Percentiles rank a stretch among this genome's conserved stretches.
phyloP scores from a whole-genome alignment of 92 coral and sea anemone species.

The Desmophyllum pertusum region DNA sequence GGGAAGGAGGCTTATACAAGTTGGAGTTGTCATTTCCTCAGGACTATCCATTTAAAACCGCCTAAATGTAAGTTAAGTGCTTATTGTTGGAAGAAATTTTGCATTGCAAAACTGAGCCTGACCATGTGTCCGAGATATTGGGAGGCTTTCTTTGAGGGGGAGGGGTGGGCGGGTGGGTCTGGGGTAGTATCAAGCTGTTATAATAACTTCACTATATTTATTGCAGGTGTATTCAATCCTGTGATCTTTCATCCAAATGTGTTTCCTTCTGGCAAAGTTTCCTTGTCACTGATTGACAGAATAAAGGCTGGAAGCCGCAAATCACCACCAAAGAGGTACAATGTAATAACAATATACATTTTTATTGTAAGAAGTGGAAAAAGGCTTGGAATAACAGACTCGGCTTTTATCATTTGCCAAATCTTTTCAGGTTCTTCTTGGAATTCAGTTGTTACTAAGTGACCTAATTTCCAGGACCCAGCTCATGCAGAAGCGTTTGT shows the following conservation, averaged over 20 bases:
- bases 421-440: constrained; percentile 76
- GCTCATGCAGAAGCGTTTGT: constrained; percentile 98
- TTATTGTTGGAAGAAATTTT: too few species aligned
- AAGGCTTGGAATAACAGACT: too few species aligned
- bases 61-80: constrained; percentile 85
- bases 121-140: too few species aligned
- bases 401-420: not conserved
- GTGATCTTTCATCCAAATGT: constrained; percentile 94
- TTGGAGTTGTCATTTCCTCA: constrained; percentile 76
- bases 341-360: constrained; percentile 19
- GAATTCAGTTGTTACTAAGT: constrained; percentile 83
- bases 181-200: too few species aligned
- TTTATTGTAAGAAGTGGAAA: too few species aligned
- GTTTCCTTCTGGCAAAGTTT: constrained; percentile 94
- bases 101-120: too few species aligned
- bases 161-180: too few species aligned
- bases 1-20: constrained; percentile 96
- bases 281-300: constrained; percentile 86
- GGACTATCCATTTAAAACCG: constrained; percentile 91
- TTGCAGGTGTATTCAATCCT: constrained; percentile 87
- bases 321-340: constrained; percentile 88
- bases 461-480: constrained; percentile 98
- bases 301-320: constrained; percentile 97
- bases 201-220: not conserved
- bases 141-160: too few species aligned